These are phyloP conservation scores for Microtus montanus DNA, from an alignment of 2,113 vertebrate genomes.

Conservation along the genomic window DNA sequence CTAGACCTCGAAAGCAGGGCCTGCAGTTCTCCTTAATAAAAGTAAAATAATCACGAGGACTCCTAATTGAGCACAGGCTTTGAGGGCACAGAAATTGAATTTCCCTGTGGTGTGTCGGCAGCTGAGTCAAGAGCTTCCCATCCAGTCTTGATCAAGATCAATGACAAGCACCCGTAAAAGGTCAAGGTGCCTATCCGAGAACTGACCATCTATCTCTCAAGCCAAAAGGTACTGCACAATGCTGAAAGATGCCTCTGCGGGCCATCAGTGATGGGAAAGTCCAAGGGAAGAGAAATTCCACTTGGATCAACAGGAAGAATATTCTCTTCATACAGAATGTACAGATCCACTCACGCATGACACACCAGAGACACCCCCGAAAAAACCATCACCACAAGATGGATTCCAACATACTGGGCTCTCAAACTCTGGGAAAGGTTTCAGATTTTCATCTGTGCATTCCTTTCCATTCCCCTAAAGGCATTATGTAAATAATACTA, in stretches of 20 bases:
- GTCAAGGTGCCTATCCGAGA: conserved; percentile 76
- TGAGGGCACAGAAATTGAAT: conserved; percentile 77
- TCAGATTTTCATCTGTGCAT: not conserved
- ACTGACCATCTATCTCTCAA: not conserved
- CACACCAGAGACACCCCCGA: rapidly evolving
- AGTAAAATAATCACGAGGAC: conserved; percentile 80
- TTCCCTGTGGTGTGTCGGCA: conserved; percentile 63
- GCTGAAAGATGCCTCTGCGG: not conserved
- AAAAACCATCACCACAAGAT: not conserved
- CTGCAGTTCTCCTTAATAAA: conserved; percentile 83
- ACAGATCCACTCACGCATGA: rapidly evolving
- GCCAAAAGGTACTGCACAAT: conserved; percentile 46
- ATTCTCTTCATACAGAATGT: not conserved
- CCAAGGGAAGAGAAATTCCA: not conserved
- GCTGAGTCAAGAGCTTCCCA: conserved; percentile 77
- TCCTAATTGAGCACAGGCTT: conserved; percentile 73
- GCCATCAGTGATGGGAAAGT: not conserved
- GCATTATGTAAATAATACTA: conserved; percentile 19
- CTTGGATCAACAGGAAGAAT: conserved; percentile 28
- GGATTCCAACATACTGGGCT: no score
- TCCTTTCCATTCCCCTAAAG: not conserved
- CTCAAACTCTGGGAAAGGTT: not conserved
- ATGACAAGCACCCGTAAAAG: conserved; percentile 78
- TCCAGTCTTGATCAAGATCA: conserved; percentile 65
- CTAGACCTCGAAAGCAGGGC: conserved; percentile 77